Conservation (phyloP, 2,888 invertebrate genomes). For the Gonocerus acuteangulatus region DNA sequence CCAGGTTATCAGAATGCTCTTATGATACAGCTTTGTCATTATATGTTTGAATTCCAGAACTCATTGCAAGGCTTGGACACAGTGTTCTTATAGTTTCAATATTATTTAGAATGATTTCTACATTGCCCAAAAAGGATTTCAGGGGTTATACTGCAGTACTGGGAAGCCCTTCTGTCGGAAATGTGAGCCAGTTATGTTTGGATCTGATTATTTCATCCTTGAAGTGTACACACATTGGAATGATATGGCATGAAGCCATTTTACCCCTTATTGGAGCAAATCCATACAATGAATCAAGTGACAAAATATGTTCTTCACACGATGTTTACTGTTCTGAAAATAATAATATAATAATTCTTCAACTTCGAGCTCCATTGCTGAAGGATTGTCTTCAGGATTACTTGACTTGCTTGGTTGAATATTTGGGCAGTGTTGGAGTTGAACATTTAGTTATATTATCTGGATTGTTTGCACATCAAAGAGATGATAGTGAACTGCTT, state of each 20-base stretch:
- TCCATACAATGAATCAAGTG: conserved; percentile 53
- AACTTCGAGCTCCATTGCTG: conserved; percentile 33
- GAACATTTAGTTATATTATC: conserved; percentile 31
- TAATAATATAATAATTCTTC: conserved; percentile 30
- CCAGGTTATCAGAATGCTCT: conserved; percentile 4
- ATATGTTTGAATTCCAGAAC: no score
- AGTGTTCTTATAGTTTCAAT: no score
- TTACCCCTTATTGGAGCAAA: conserved; percentile 73
- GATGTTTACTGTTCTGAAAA: conserved; percentile 32
- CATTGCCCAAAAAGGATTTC: conserved; percentile 3
- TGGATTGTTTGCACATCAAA: conserved; percentile 33
- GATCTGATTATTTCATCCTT: conserved; percentile 74
- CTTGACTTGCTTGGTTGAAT: conserved; percentile 27
- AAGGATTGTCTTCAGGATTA: conserved; percentile 24
- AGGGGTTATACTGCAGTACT: conserved; percentile 25
- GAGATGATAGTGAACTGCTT: conserved; percentile 31
- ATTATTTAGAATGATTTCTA: conserved; percentile 10
- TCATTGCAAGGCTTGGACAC: no score
- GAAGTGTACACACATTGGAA: conserved; percentile 59
- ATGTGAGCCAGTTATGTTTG: conserved; percentile 78
- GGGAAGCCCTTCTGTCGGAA: conserved; percentile 63
- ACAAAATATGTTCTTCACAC: conserved; percentile 31
- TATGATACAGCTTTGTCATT: not conserved
- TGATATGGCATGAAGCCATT: conserved; percentile 63
- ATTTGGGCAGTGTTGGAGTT: conserved; percentile 21